Evolutionary conservation across 2,113 vertebrate genomes (phyloP), one percentile per base, ranked within the genome.

Genomic region (Crypturellus undulatus): DNA sequence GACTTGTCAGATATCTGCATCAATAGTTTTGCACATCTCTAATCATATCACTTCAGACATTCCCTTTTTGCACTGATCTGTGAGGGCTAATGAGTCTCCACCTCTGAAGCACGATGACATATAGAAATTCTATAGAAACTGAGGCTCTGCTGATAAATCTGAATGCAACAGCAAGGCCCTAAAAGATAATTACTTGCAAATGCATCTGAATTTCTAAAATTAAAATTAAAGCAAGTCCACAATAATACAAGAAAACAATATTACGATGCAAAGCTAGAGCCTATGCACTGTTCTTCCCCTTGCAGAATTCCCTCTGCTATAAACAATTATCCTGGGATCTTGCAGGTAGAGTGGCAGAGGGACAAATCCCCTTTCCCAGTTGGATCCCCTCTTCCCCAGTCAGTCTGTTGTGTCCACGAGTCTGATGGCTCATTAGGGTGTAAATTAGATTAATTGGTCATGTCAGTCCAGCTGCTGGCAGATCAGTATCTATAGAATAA

Each of bases 51-150:
- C 30, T 36, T 58, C 87, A 72, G 78, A 89, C 59, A n/a, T 68
- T 84, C 38, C 54, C 36, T 22, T 52, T 89, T 79, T 54, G 28
- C 20, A 21, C 54, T 93, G 78, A 69, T 91, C 72, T 82, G 67
- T 58, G 92, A 92, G 32, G 67, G 59, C 49, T 96, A 87, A 93
- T 79, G 92, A 95, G 84, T 84, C 77, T 79, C 89, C 80, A 64
- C 42, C 80, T 79, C 20, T 0, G 43, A 93, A 87, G 36, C 81
- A 70, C 52, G 81, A 38, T 38, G 38, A 38, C 38, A 38, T 38
- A 38, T 38, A 38, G 38, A 38, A 62, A 82, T 82, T 79, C 60
- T 51, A 43, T n/a, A 92, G 65, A 56, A 89, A 9, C 49, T 22
- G 38, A 84, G 47, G 43, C 24, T 6, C 4, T 0, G 6, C 65